Percentiles rank a stretch among this genome's conserved stretches.
Evolutionary conservation across 2,797 vertebrate species (phyloP).

Genomic region (Knipowitschia caucasica): DNA sequence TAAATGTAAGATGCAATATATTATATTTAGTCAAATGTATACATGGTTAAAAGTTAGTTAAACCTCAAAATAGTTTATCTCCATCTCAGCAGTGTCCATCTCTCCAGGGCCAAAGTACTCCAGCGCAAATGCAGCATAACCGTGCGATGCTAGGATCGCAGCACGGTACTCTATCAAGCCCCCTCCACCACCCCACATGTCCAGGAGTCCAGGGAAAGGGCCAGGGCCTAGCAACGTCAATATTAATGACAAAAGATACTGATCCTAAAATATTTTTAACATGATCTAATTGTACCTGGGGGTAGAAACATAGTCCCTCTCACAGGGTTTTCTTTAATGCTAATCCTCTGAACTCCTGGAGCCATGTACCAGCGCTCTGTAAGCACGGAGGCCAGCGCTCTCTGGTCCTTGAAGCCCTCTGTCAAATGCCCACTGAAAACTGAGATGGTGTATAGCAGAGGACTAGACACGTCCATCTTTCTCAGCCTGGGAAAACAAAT

Average conservation of each 20-base stretch:
- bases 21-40: background rate
- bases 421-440: constrained; percentile 46
- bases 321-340: constrained; percentile 35
- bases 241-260: background rate
- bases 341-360: constrained; percentile 58
- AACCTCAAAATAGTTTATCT: constrained; percentile 47
- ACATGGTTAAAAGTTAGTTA: too few relatives aligned
- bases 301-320: constrained; percentile 63
- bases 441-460: constrained; percentile 52
- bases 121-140: constrained; percentile 56
- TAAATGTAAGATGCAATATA: background rate
- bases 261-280: background rate
- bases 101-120: constrained; percentile 18
- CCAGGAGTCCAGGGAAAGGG: constrained; percentile 64
- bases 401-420: constrained; percentile 37
- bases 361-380: constrained; percentile 67
- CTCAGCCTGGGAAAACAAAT: constrained; percentile 46
- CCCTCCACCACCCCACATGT: constrained; percentile 66
- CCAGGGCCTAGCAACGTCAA: constrained; percentile 52
- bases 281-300: constrained; percentile 40
- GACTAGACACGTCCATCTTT: constrained; percentile 51
- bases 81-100: accelerated
- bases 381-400: constrained; percentile 47
- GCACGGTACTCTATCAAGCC: constrained; percentile 62
- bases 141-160: constrained; percentile 57